Base-by-base conservation (phyloP, 2,113 vertebrate genomes). In the Seriola aureovittata region DNA sequence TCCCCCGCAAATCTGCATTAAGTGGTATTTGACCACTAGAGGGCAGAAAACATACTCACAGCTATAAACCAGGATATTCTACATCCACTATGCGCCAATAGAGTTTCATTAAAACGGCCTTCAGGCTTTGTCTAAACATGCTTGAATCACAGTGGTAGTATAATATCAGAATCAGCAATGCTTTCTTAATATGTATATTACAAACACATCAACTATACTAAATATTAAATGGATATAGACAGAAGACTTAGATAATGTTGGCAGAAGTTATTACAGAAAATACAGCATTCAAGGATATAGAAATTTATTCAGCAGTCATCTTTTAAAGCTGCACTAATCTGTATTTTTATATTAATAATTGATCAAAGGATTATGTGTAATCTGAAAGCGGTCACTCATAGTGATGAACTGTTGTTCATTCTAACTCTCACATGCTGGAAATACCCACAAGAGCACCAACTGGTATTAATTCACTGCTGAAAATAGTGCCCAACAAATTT, bases 21-120 rank as follows among this genome's bases (percentile, higher is more conserved):
- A 68, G 74, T 67, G 80, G 86, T 80, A 42, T 88, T 89, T 88
- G 88, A 89, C 90, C 88, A 2, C 86, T 78, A 89, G 88, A 82
- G 75, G 91, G 84, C 84, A 58, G 40, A 59, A 62, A 70, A 32
- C 48, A 29, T 3, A 64, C 48, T 66, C 50, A 23, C 59, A 66
- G 64, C 71, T 32, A 16, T 19, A 55, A 57, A 58, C 14, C 72
- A 13, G 65, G 32, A 50, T n/a, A 11, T n/a, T 36, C n/a, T 65
- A 69, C 54, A 50, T 29, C 9, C 70, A 68, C 13, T n/a, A 48
- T 13, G 8, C 36, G 8, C 42, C 58, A 65, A 25, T 11, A 12
- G 59, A 71, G 50, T 46, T 6, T 50, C 29, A 65, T 50, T 40
- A 50, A 68, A 71, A 70, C 34, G n/a, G n/a, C 29, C 13, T 19